Base-by-base conservation (phyloP, 2,888 invertebrate genomes). In the Drosophila niveifrons region DNA sequence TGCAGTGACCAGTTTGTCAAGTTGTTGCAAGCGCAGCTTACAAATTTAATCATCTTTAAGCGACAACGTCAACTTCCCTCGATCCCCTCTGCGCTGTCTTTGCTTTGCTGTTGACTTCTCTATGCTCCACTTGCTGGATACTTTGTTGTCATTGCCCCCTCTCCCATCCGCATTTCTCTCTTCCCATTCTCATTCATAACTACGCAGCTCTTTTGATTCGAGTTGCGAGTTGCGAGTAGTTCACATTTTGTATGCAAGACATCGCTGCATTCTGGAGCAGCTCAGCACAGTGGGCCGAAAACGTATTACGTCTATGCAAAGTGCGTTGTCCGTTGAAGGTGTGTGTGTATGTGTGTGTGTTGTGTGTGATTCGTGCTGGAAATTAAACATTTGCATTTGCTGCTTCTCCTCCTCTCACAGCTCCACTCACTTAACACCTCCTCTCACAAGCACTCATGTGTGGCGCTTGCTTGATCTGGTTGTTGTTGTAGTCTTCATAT, bases 31-130 rank as follows among this genome's bases (percentile, higher is more conserved):
- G 48, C 59, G 66, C 64, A 75, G 89, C 78, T 89, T 90, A 86
- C 90, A 86, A 89, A 84, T 90, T 90, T 90, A 89, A 89, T 86
- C 85, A 89, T 79, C 82, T 80, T 87, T 75, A 80, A 80, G 76
- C 74, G 72, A 71, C 66, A 65, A 44, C 67, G 55, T 64, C 39
- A 15, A 2, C 9, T 53, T 46, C 44, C 58, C 47, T 4, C 53
- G 4, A 15, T 23, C 9, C 31, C 17, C 46, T 4, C 23, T 23
- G 4, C 23, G 6, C 23, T 6, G 6, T 15, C 39, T 29, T 50
- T 17, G 28, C 41, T 31, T 34, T 18, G 28, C 57, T 44, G 15
- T 15, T 36, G 55, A 13, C 66, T 61, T 51, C 29, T 41, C 65
- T 69, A 34, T 64, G 64, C 80, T 67, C 75, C 75, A 68, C 75